Evolutionary conservation across 2,888 invertebrate genomes (phyloP).

Genomic region (Rhingia rostrata): DNA sequence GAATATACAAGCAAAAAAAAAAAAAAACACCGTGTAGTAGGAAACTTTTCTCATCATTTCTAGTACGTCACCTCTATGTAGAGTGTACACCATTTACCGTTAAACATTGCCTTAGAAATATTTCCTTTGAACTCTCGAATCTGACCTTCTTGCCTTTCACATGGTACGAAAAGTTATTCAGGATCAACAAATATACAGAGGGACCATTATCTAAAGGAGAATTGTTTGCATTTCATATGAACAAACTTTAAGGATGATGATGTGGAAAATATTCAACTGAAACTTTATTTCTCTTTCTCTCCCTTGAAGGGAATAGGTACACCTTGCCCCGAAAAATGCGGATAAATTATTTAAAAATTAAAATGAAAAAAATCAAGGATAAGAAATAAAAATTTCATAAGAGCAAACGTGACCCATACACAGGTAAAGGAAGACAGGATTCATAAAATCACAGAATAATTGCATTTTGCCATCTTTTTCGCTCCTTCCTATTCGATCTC

Average conservation of each 20-base stretch:
- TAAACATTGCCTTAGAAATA: conserved; percentile 38
- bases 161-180: conserved; percentile 55
- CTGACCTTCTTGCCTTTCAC: conserved; percentile 19
- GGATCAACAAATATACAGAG: conserved; percentile 70
- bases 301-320: conserved; percentile 23
- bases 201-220: conserved; percentile 68
- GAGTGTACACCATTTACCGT: conserved; percentile 33
- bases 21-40: background rate
- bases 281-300: conserved; percentile 30
- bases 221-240: conserved; percentile 74
- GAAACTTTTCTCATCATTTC: conserved; percentile 55
- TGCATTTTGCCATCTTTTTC: conserved; percentile 45
- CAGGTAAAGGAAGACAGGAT: conserved; percentile 4
- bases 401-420: conserved; percentile 20
- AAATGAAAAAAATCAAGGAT: background rate
- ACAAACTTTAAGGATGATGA: conserved; percentile 53
- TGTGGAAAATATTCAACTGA: conserved; percentile 5
- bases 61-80: conserved; percentile 40
- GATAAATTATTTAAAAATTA: conserved; percentile 55
- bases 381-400: conserved; percentile 8
- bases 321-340: conserved; percentile 17
- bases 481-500: conserved; percentile 10
- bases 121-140: conserved; percentile 64
- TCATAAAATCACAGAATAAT: conserved; percentile 61
- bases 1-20: no score